phyloP scores from a whole-genome alignment of 2,113 vertebrate species.

The Thinocorus orbignyianus region DNA sequence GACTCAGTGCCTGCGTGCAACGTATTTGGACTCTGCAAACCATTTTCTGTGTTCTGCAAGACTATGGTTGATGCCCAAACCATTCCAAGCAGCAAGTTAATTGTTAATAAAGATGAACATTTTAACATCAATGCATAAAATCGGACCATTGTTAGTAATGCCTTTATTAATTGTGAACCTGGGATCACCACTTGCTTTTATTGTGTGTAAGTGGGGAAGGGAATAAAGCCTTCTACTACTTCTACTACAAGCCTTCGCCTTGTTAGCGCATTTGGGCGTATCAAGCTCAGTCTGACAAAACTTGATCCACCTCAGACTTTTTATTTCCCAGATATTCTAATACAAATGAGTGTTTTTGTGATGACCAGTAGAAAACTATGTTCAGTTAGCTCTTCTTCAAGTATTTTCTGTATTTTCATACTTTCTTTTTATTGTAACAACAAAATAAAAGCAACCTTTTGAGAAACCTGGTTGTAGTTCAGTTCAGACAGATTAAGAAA shows the following conservation, averaged over 20 bases:
- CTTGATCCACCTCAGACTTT: neutral
- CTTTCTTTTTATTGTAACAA: neutral
- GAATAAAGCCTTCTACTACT: neutral
- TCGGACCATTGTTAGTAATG: conserved; percentile 68
- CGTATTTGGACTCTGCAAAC: neutral
- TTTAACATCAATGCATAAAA: conserved; percentile 42
- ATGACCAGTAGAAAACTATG: neutral
- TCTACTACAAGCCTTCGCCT: too few relatives aligned
- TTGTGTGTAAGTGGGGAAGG: neutral
- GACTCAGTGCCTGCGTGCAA: neutral
- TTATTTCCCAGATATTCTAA: neutral
- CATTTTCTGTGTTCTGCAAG: conserved; percentile 25
- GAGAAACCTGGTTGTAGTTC: neutral
- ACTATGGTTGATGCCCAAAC: conserved; percentile 41
- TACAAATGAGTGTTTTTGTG: neutral
- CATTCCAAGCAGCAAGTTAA: conserved; percentile 77
- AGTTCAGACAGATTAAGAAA: neutral
- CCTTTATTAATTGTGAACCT: conserved; percentile 42
- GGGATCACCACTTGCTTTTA: neutral
- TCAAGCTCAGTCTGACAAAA: neutral
- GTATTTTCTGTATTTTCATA: neutral
- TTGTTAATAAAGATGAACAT: conserved; percentile 75
- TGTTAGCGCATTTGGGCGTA: neutral
- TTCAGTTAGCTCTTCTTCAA: neutral
- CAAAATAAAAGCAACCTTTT: neutral